Evolutionary conservation across 2,888 invertebrate species (phyloP), one percentile per base, ranked within the genome.

Genomic region (Fragum whitleyi): DNA sequence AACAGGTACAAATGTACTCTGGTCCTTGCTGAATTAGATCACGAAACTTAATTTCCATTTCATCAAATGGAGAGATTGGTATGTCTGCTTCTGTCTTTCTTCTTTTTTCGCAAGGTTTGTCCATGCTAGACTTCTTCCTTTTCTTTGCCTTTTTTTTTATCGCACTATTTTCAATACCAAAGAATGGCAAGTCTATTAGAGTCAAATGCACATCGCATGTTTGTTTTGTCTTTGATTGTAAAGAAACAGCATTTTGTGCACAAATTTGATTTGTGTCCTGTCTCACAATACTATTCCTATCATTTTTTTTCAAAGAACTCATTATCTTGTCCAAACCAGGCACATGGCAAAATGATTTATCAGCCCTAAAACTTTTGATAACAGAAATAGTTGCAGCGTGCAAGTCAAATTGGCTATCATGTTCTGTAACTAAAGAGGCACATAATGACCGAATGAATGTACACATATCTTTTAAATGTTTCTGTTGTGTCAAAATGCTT

Each of bases 1-100:
- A 75, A 68, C 75, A 55, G 53, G 42, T 42, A 42, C 75, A 75
- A 19, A 75, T 39, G 51, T 75, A 75, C 32, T 75, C 67, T 39
- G 75, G 75, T 23, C 75, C 75, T 32, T 14, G 51, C 6, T 19
- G 19, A 11, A 72, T 72, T 55, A 39, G 57, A 72, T 29, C 21
- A 29, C n/a, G 72, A 72, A 21, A 47, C 59, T 39, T 39, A 72
- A 72, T 59, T 26, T 53, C 68, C n/a, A 55, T 55, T 55, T 55
- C 55, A 55, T 55, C 23, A 21, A 55, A 55, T 11, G 21, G 55
- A 21, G 23, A 55, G 21, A 55, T 55, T 55, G 16, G 55, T 21
- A 55, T 23, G 23, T 55, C 23, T 55, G 55, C n/a, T n/a, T 21
- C 55, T 23, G 55, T 55, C 55, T 21, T n/a, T 23, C n/a, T 55